phyloP scores from a whole-genome alignment of 2,797 vertebrate genomes.

The Typhlichthys eigenmanni region DNA sequence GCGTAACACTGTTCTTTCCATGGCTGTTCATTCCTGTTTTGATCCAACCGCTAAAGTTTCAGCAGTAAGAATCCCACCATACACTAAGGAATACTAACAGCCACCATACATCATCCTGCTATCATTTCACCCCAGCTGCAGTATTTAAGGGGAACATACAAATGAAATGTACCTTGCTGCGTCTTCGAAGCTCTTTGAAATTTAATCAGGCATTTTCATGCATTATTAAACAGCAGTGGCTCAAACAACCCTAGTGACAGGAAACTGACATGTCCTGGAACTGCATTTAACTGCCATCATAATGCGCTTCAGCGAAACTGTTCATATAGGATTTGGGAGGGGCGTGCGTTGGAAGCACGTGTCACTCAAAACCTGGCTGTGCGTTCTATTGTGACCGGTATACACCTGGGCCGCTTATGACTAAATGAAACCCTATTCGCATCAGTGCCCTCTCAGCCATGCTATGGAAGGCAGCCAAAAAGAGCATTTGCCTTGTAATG shows the following conservation, averaged over 20 bases:
- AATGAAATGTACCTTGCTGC: too few relatives aligned
- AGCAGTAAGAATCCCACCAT: conserved; percentile 16
- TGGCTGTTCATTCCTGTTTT: too few relatives aligned
- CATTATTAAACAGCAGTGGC: conserved; percentile 55
- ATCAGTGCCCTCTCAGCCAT: not conserved
- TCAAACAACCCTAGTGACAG: conserved; percentile 35
- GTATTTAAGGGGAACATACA: conserved; percentile 17
- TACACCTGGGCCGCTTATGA: conserved; percentile 6
- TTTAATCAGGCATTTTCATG: conserved; percentile 35
- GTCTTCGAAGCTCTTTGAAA: conserved; percentile 16
- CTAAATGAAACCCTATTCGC: conserved; percentile 24
- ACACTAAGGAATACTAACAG: conserved; percentile 13
- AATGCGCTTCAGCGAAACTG: conserved; percentile 18
- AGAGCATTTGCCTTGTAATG: conserved; percentile 39
- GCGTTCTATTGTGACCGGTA: conserved; percentile 20
- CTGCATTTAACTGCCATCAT: conserved; percentile 16
- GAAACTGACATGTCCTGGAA: conserved; percentile 30
- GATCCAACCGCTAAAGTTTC: conserved; percentile 21
- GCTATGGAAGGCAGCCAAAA: conserved; percentile 39
- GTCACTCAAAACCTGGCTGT: conserved; percentile 23
- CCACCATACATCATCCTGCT: conserved; percentile 40
- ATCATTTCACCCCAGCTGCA: conserved; percentile 8
- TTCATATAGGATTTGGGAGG: conserved; percentile 11
- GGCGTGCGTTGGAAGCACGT: conserved; percentile 30
- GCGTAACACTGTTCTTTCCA: too few relatives aligned